Evolutionary conservation across 2,888 invertebrate species (phyloP).

Genomic region (Apotomis capreana): DNA sequence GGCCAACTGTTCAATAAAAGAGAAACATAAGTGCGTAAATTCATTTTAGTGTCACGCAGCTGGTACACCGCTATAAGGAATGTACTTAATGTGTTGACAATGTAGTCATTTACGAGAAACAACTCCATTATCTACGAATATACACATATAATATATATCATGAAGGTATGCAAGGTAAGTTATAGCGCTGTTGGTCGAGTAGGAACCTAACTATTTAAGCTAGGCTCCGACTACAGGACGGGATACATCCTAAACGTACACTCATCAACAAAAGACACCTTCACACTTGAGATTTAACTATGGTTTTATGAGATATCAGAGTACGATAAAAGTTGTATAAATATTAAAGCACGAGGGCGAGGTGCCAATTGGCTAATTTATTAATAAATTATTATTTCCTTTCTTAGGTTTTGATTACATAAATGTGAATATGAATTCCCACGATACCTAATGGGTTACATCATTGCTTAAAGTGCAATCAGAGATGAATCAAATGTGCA

Average conservation of each 20-base stretch:
- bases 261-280: neutral
- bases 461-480: neutral
- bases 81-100: neutral
- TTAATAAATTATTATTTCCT: constrained; percentile 14
- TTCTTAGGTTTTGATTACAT: constrained; percentile 24
- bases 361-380: constrained; percentile 26
- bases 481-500: neutral
- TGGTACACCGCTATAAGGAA: neutral
- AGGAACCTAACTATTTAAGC: too few relatives aligned
- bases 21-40: neutral
- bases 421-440: constrained; percentile 12
- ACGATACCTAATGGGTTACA: constrained; percentile 15
- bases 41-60: neutral
- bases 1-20: neutral
- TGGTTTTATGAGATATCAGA: too few relatives aligned
- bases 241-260: too few relatives aligned
- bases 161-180: too few relatives aligned
- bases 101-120: neutral
- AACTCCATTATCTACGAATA: neutral
- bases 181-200: too few relatives aligned
- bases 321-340: too few relatives aligned
- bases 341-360: neutral
- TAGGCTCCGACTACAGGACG: too few relatives aligned
- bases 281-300: neutral
- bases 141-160: too few relatives aligned